These are phyloP conservation scores for Himalopsyche japonica DNA, from an alignment of 2,888 invertebrate species.

Conservation along the genomic window DNA sequence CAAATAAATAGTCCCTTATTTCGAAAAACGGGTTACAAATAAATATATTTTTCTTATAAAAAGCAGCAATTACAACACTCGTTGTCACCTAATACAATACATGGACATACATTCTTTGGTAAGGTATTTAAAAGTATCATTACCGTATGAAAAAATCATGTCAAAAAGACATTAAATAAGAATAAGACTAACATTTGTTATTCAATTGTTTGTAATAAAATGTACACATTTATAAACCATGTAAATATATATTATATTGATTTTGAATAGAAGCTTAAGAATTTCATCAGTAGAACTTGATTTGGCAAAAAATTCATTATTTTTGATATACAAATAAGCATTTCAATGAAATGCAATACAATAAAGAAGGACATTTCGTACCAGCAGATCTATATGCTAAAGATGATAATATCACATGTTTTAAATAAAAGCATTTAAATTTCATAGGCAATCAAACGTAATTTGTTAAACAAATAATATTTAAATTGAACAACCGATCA, in stretches of 20 bases:
- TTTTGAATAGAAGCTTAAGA: not conserved
- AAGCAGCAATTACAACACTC: conserved; percentile 1
- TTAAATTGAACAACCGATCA: not conserved
- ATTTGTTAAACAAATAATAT: not conserved
- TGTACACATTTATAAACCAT: not conserved
- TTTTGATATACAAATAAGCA: not conserved
- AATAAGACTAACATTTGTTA: not conserved
- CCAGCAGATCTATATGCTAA: not conserved
- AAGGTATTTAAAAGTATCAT: not conserved
- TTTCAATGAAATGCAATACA: not conserved
- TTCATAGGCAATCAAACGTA: not conserved
- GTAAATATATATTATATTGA: not conserved
- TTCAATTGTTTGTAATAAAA: not conserved
- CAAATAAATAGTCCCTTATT: not conserved
- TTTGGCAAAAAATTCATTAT: not conserved
- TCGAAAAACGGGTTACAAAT: not conserved
- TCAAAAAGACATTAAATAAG: not conserved
- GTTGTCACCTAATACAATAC: conserved; percentile 3
- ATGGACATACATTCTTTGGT: conserved; percentile 11
- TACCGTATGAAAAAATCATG: not conserved
- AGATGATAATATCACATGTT: not conserved
- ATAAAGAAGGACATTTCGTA: not conserved
- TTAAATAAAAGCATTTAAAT: not conserved
- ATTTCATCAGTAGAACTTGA: not conserved
- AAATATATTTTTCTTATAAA: not conserved